Conservation (phyloP, 2,888 invertebrate genomes). For the Heliconius charithonia region DNA sequence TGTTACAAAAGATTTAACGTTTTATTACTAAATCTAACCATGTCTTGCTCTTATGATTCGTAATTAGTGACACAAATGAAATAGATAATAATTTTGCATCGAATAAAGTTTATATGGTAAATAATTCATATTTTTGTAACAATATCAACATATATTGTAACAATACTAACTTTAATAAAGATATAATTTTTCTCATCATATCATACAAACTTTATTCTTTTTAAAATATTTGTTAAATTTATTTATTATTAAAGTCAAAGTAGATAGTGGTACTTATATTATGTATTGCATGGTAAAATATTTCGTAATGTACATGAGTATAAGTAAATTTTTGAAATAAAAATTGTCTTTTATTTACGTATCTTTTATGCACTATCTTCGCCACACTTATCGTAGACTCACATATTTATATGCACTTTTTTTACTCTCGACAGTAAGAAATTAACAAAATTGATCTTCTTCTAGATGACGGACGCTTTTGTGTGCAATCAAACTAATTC, state of each 20-base stretch:
- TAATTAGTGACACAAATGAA: conserved; percentile 2
- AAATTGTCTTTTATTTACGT: conserved; percentile 35
- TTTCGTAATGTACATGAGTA: conserved; percentile 41
- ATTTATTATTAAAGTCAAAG: conserved; percentile 40
- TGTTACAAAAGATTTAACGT: not conserved
- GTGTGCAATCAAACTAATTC: conserved; percentile 49
- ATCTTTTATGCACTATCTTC: not conserved
- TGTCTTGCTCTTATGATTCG: conserved; percentile 11
- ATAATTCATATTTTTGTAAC: not conserved
- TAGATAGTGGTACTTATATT: conserved; percentile 32
- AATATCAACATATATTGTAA: not conserved
- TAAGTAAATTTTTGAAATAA: conserved; percentile 29
- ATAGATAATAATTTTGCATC: not conserved
- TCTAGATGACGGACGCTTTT: conserved; percentile 69
- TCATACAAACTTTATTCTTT: conserved; percentile 37
- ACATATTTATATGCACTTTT: not conserved
- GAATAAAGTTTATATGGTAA: conserved; percentile 14
- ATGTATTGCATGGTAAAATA: conserved; percentile 35
- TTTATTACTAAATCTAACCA: not conserved
- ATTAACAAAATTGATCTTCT: conserved; percentile 36
- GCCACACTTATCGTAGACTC: not conserved
- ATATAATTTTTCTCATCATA: not conserved
- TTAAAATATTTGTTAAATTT: conserved; percentile 40
- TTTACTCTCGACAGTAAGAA: not conserved
- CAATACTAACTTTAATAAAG: not conserved